phyloP scores from a whole-genome alignment of 2,797 vertebrate species.

The Sebastes minor region DNA sequence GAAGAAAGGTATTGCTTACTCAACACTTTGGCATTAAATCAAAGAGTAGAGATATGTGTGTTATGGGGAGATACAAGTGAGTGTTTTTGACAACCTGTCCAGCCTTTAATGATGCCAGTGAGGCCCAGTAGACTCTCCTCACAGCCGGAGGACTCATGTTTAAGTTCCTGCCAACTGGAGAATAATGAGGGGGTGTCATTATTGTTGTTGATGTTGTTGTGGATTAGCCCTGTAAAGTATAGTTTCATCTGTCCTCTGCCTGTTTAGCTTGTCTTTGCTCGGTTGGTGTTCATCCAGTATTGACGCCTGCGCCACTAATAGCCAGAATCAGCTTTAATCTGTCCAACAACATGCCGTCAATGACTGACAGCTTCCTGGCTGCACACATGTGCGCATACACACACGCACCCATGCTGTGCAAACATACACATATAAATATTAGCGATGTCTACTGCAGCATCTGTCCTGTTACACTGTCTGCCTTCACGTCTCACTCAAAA shows the following conservation, averaged over 20 bases:
- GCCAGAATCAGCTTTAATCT: conserved; percentile 72
- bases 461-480: conserved; percentile 41
- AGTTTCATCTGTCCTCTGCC: conserved; percentile 59
- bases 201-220: conserved; percentile 64
- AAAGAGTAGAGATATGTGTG: conserved; percentile 59
- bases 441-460: conserved; percentile 39
- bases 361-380: conserved; percentile 66
- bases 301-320: conserved; percentile 68
- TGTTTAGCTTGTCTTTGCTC: conserved; percentile 71
- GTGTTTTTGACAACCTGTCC: conserved; percentile 78
- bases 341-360: conserved; percentile 51
- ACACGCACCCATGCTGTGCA: conserved; percentile 30
- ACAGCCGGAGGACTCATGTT: conserved; percentile 70
- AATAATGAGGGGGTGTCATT: conserved; percentile 75
- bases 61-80: conserved; percentile 62
- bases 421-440: conserved; percentile 19
- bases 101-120: conserved; percentile 65
- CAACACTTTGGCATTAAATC: conserved; percentile 69
- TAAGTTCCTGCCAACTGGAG: conserved; percentile 68
- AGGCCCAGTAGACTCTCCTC: conserved; percentile 59
- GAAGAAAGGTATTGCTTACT: conserved; percentile 66
- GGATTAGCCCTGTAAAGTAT: conserved; percentile 68
- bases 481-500: conserved; percentile 23
- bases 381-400: conserved; percentile 19
- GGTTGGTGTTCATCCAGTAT: conserved; percentile 75